Conservation (phyloP, 2,113 vertebrate genomes). For the Phylloscopus trochiloides region DNA sequence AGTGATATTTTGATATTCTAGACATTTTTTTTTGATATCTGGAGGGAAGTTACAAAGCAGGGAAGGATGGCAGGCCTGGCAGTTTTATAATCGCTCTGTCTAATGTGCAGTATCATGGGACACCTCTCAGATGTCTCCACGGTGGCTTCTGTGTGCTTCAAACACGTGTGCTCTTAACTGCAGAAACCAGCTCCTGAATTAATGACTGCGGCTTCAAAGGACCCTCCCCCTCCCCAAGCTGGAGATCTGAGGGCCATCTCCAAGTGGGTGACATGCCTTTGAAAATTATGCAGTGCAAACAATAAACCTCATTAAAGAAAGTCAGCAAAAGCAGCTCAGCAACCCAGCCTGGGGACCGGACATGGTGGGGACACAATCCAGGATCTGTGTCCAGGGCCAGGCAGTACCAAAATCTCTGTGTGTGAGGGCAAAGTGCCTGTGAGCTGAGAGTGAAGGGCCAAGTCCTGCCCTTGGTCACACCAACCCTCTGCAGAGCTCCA, state of each 20-base stretch:
- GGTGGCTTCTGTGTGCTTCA: constrained; percentile 70
- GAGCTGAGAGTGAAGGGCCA: fast-evolving
- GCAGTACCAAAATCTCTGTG: neutral
- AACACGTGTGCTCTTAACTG: constrained; percentile 66
- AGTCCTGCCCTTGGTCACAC: neutral
- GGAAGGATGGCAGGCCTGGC: constrained; percentile 43
- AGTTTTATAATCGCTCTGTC: constrained; percentile 64
- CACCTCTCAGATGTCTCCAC: constrained; percentile 70
- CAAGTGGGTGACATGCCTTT: constrained; percentile 71
- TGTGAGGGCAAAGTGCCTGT: fast-evolving
- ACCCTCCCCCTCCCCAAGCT: constrained; percentile 56
- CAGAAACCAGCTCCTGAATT: constrained; percentile 69
- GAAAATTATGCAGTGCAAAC: constrained; percentile 74
- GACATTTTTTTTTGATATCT: constrained; percentile 58
- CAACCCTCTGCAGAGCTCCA: neutral
- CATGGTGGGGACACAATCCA: fast-evolving
- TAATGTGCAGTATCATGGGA: constrained; percentile 66
- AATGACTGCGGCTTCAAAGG: constrained; percentile 78
- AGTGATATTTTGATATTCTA: constrained; percentile 70
- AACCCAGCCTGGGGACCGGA: neutral
- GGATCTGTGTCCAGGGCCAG: neutral
- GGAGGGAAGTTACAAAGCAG: constrained; percentile 63
- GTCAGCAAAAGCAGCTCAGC: constrained; percentile 35
- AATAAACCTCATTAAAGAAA: constrained; percentile 75
- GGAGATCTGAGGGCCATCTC: constrained; percentile 72